Conservation (phyloP, 92 coral and sea anemone genomes). For the Siderastrea radians region DNA sequence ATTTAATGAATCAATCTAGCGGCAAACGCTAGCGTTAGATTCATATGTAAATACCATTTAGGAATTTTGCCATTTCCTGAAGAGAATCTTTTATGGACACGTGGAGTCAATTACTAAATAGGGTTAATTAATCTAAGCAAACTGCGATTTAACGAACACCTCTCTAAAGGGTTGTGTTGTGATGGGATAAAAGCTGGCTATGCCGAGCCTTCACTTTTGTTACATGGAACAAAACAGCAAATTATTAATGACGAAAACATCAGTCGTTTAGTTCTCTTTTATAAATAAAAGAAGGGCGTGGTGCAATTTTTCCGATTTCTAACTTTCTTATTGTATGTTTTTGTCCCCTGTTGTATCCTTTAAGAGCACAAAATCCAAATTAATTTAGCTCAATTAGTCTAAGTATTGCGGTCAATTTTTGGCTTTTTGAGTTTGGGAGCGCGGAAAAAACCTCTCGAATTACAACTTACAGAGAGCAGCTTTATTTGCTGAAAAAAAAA, state of each 20-base stretch:
- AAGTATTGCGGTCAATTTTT: neutral
- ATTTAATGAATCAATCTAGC: neutral
- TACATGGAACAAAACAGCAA: neutral
- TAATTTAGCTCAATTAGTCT: neutral
- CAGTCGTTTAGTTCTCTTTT: neutral
- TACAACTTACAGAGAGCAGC: conserved; percentile 9
- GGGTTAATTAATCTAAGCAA: conserved; percentile 38
- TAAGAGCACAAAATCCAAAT: neutral
- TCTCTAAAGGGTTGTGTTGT: conserved; percentile 10
- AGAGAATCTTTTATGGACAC: conserved; percentile 68
- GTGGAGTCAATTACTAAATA: conserved; percentile 71
- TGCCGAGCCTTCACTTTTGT: neutral
- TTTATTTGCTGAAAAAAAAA: conserved; percentile 17
- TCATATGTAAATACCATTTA: conserved; percentile 57
- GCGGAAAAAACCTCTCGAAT: conserved; percentile 17
- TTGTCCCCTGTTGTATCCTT: neutral
- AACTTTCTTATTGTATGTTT: neutral
- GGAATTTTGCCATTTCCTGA: conserved; percentile 56
- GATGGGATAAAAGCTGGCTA: conserved; percentile 30
- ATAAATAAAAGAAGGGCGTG: neutral
- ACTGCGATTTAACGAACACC: conserved; percentile 32
- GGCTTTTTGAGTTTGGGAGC: neutral
- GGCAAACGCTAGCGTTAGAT: conserved; percentile 1
- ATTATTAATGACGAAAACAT: conserved; percentile 16
- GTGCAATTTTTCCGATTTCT: neutral